phyloP scores from a whole-genome alignment of 2,113 vertebrate species.

The Ceratotherium simum region DNA sequence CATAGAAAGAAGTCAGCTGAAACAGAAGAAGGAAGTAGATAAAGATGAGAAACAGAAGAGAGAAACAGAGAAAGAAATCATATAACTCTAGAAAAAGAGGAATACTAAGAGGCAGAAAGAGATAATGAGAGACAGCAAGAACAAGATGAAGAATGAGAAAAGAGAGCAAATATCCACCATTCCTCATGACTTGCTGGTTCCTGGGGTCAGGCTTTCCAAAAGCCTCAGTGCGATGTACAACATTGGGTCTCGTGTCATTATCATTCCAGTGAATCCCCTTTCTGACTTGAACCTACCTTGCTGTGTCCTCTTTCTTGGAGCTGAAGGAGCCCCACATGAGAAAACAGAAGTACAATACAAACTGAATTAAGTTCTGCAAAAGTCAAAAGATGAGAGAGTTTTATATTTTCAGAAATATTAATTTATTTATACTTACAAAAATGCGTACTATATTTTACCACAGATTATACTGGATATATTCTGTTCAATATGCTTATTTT shows the following conservation, averaged over 20 bases:
- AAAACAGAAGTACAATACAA: background rate
- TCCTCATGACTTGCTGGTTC: background rate
- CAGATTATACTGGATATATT: background rate
- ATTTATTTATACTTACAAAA: background rate
- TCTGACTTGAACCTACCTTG: background rate
- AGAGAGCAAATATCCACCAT: background rate
- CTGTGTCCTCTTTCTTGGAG: background rate
- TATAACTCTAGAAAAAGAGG: background rate
- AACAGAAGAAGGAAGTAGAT: background rate
- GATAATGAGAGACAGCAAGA: accelerated
- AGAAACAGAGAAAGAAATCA: background rate
- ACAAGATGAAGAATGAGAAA: background rate
- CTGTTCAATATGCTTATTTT: background rate
- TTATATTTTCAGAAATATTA: background rate
- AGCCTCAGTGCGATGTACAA: background rate
- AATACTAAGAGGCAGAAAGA: background rate
- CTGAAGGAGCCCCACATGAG: background rate
- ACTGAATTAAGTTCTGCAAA: slow-evolving; percentile 11
- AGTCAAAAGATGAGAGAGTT: background rate
- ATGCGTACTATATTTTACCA: background rate
- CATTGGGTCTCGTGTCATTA: background rate
- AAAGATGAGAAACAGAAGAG: background rate
- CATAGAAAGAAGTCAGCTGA: background rate
- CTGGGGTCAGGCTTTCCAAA: background rate
- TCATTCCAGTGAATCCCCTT: background rate